These are phyloP conservation scores for Microctonus aethiopoides DNA, from an alignment of 2,888 invertebrate species.

Conservation along the genomic window DNA sequence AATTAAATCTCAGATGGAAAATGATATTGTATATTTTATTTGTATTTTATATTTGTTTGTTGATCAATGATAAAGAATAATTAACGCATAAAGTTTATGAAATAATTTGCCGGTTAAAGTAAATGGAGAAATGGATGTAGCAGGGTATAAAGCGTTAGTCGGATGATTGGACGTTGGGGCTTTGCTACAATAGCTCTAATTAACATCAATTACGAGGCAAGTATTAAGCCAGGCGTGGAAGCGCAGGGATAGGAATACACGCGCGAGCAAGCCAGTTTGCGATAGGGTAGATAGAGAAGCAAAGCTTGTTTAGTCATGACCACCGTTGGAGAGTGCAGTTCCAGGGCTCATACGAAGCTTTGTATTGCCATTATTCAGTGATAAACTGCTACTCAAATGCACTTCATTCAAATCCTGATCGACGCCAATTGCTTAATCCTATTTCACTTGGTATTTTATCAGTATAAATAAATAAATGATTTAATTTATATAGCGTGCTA, in stretches of 20 bases:
- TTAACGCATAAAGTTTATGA: conserved; percentile 23
- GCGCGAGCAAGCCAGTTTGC: conserved; percentile 13
- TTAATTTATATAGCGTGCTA: too few species aligned
- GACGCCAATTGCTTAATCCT: conserved; percentile 35
- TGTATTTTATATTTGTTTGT: neutral
- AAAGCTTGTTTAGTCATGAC: conserved; percentile 26
- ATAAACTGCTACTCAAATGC: conserved; percentile 32
- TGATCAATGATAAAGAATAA: neutral
- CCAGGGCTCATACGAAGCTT: conserved; percentile 14
- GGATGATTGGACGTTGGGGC: conserved; percentile 38
- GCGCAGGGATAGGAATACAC: conserved; percentile 10
- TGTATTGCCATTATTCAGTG: conserved; percentile 31
- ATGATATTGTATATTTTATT: neutral
- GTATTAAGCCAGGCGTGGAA: conserved; percentile 28
- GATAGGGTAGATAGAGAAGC: conserved; percentile 16
- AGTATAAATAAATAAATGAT: neutral
- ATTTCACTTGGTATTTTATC: conserved; percentile 16
- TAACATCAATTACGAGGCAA: conserved; percentile 52
- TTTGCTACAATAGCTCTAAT: conserved; percentile 53
- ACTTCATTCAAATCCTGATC: conserved; percentile 26
- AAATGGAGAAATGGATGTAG: conserved; percentile 21
- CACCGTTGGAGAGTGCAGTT: neutral
- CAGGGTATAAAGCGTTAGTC: conserved; percentile 9
- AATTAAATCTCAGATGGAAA: neutral
- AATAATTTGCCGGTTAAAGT: conserved; percentile 12